Percentiles rank a stretch among this genome's conserved stretches.
phyloP scores from a whole-genome alignment of 2,888 invertebrate species.

The Reticulitermes lucifugus region DNA sequence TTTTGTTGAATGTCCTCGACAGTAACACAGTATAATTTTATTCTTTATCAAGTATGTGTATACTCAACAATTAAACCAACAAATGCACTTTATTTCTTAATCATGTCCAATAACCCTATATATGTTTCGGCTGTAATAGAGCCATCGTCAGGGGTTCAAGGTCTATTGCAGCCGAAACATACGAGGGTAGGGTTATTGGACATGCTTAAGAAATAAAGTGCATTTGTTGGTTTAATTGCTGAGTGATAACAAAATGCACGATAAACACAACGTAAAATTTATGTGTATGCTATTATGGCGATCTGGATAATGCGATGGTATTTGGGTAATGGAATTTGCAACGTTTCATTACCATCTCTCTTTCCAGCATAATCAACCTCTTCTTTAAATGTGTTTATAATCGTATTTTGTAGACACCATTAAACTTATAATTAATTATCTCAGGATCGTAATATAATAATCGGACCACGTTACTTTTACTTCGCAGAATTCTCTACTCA shows the following conservation, averaged over 20 bases:
- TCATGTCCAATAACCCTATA: too few species aligned
- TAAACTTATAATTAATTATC: background rate
- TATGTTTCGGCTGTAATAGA: too few species aligned
- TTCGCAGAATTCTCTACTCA: background rate
- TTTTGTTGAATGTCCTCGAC: background rate
- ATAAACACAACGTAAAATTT: too few species aligned
- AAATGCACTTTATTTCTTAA: too few species aligned
- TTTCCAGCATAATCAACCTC: background rate
- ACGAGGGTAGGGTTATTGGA: too few species aligned
- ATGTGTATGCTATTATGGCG: background rate
- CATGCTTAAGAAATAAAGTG: too few species aligned
- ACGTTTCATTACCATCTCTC: background rate
- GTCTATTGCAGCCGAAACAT: too few species aligned
- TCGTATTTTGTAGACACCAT: background rate
- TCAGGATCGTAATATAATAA: background rate
- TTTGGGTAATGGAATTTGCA: background rate
- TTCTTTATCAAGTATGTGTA: background rate
- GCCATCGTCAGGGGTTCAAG: too few species aligned
- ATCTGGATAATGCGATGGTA: background rate
- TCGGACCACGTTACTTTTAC: background rate
- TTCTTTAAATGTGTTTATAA: too few species aligned
- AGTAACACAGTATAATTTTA: background rate
- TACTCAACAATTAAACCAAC: too few species aligned
- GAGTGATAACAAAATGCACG: too few species aligned
- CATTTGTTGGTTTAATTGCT: too few species aligned